phyloP scores from a whole-genome alignment of 2,113 vertebrate species.

The Vulpes vulpes region DNA sequence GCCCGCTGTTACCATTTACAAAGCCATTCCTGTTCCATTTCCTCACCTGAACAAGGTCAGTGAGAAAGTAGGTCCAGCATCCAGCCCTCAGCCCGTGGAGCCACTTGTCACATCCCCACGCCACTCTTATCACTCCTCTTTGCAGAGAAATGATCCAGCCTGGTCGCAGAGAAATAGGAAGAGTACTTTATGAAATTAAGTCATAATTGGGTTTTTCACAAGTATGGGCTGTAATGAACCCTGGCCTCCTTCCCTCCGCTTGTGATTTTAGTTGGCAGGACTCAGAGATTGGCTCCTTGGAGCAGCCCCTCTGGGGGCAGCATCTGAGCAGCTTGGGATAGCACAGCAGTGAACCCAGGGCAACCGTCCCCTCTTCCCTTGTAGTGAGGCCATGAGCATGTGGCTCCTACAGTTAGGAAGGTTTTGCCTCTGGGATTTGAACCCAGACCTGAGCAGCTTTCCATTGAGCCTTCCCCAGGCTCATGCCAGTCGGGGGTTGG shows the following conservation, averaged over 20 bases:
- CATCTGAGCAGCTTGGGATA: too few species aligned
- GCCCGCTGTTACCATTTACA: not conserved
- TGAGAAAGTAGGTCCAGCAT: not conserved
- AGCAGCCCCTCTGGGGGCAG: not conserved
- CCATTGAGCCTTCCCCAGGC: not conserved
- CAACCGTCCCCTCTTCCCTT: not conserved
- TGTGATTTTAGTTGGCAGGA: not conserved
- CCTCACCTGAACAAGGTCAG: not conserved
- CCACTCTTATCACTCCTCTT: not conserved
- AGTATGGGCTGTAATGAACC: not conserved
- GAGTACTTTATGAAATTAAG: not conserved
- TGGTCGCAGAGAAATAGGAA: not conserved
- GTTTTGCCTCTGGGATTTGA: not conserved
- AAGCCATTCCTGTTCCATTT: not conserved
- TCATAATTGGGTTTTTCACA: rapidly evolving
- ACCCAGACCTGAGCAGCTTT: not conserved
- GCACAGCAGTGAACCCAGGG: not conserved
- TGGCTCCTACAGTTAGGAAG: not conserved
- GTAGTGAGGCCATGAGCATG: not conserved
- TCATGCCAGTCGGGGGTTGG: not conserved
- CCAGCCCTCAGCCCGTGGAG: not conserved
- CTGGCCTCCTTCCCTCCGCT: not conserved
- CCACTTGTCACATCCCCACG: not conserved
- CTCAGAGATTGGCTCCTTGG: not conserved
- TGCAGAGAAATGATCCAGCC: not conserved